phyloP scores from a whole-genome alignment of 2,888 invertebrate genomes.

The Nineta flava region DNA sequence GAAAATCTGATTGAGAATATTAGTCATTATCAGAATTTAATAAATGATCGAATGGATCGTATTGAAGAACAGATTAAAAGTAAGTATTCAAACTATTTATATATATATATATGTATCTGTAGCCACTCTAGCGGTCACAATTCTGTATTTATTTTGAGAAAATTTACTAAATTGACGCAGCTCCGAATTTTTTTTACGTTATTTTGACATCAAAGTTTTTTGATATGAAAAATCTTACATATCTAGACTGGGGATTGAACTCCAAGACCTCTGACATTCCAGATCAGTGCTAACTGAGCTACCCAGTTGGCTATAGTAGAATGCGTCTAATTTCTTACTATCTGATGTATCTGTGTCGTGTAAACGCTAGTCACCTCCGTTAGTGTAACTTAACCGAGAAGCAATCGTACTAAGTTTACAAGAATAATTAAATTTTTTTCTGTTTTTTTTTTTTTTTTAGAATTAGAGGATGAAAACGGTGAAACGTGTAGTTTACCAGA shows the following conservation, averaged over 20 bases:
- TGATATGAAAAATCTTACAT: no score
- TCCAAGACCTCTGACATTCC: no score
- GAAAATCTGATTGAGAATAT: constrained; percentile 62
- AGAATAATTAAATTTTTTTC: background rate
- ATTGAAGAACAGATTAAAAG: constrained; percentile 63
- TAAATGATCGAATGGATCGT: constrained; percentile 53
- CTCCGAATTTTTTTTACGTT: background rate
- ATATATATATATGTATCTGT: no score
- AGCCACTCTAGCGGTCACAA: no score
- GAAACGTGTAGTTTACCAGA: constrained; percentile 18
- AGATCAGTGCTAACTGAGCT: no score
- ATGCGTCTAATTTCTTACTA: no score
- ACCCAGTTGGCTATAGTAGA: no score
- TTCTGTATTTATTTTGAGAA: background rate
- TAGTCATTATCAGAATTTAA: constrained; percentile 52
- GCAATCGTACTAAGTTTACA: background rate
- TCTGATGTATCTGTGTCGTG: no score
- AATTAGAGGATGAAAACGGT: constrained; percentile 39
- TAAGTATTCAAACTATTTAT: constrained; percentile 20
- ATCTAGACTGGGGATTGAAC: no score
- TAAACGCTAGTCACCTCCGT: no score
- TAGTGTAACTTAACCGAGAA: no score
- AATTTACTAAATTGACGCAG: background rate
- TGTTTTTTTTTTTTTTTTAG: constrained; percentile 21
- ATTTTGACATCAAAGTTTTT: background rate